phyloP scores from a whole-genome alignment of 2,797 vertebrate genomes.

The Oryzias dopingdopingensis region DNA sequence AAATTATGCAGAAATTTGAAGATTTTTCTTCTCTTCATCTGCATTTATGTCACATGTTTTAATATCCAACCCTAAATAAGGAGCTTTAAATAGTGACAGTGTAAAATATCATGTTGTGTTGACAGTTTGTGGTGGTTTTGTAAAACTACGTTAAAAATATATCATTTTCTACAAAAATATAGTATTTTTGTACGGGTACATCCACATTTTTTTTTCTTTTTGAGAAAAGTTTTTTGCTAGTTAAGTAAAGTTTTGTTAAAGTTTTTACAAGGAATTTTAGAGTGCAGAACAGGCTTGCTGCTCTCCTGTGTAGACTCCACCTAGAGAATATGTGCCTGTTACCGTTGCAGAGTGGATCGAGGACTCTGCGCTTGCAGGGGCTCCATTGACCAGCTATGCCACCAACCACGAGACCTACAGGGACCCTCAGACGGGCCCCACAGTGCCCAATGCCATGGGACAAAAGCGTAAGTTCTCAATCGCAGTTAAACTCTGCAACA shows the following conservation, averaged over 20 bases:
- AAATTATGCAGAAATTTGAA: not conserved
- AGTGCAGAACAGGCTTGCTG: conserved; percentile 16
- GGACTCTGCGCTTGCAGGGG: conserved; percentile 84
- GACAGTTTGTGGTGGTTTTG: not conserved
- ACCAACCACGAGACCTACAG: conserved; percentile 89
- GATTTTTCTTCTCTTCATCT: no score
- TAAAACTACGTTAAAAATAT: no score
- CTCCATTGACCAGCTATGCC: conserved; percentile 86
- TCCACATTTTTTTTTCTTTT: no score
- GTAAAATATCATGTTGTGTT: not conserved
- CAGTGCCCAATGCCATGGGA: conserved; percentile 70
- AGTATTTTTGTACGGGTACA: no score
- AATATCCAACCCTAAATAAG: no score
- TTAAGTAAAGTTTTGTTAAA: no score
- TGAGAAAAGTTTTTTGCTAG: no score
- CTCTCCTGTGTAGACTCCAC: conserved; percentile 40
- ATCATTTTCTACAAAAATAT: no score
- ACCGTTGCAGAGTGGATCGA: conserved; percentile 92
- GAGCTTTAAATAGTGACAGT: not conserved
- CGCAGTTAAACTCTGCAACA: not conserved
- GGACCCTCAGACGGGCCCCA: conserved; percentile 79
- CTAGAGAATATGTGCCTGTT: conserved; percentile 66
- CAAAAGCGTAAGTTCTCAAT: conserved; percentile 75
- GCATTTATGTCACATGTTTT: no score
- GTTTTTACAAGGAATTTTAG: no score